phyloP scores from a whole-genome alignment of 2,113 vertebrate genomes.

The Apus apus region DNA sequence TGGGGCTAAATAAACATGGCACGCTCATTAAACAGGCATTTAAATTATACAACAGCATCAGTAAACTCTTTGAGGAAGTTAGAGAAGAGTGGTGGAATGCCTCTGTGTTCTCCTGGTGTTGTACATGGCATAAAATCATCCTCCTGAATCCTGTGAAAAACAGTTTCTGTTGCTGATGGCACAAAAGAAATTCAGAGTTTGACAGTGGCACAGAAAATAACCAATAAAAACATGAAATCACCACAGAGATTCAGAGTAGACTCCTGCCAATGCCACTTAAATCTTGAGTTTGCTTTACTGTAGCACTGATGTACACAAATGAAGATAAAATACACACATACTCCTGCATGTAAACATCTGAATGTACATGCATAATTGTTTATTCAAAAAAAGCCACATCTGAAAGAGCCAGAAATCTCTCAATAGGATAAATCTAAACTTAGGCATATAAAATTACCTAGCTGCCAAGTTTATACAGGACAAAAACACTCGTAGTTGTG shows the following conservation, averaged over 20 bases:
- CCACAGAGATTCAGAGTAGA: neutral
- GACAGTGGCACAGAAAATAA: neutral
- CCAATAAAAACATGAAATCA: neutral
- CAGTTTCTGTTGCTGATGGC: accelerated
- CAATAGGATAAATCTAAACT: neutral
- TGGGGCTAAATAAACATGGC: neutral
- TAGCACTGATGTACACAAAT: neutral
- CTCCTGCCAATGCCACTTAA: neutral
- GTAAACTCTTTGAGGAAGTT: neutral
- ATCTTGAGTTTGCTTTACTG: neutral
- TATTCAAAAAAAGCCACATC: accelerated
- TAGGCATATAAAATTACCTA: neutral
- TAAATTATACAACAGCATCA: neutral
- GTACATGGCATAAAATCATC: accelerated
- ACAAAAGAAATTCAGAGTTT: neutral
- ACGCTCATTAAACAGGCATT: accelerated
- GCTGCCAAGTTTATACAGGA: neutral
- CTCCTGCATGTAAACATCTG: neutral
- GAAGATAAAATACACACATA: accelerated
- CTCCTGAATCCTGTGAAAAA: neutral
- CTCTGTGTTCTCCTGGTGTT: neutral
- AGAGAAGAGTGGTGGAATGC: neutral
- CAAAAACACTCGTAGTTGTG: neutral
- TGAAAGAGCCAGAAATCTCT: neutral
- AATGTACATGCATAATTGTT: accelerated